Evolutionary conservation across 2,888 invertebrate species (phyloP).

Genomic region (Caenorhabditis becei): DNA sequence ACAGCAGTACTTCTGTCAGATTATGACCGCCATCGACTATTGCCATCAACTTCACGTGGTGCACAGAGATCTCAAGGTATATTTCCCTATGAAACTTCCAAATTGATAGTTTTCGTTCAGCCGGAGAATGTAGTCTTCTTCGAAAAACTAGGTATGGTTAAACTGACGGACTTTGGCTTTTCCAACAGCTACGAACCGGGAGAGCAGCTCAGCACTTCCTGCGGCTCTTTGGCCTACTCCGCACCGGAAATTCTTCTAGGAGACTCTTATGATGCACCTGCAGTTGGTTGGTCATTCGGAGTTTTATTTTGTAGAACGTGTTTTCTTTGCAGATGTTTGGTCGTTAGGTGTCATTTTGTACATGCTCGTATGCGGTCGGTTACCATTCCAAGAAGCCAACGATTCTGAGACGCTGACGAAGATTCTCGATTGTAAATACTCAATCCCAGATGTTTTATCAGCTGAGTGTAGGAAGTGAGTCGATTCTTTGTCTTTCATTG

Average conservation of each 20-base stretch:
- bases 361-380: slow-evolving; percentile 97
- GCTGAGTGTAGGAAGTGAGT: slow-evolving; percentile 88
- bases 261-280: slow-evolving; percentile 98
- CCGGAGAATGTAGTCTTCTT: slow-evolving; percentile 99
- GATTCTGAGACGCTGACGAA: slow-evolving; percentile 99
- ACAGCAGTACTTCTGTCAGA: slow-evolving; percentile 93
- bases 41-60: slow-evolving; percentile 94
- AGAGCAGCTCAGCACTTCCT: slow-evolving; percentile 96
- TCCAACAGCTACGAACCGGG: slow-evolving; percentile 94
- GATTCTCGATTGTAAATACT: slow-evolving; percentile 99
- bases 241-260: slow-evolving; percentile 98
- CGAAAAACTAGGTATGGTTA: slow-evolving; percentile 95
- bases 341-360: slow-evolving; percentile 97
- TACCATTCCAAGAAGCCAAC: slow-evolving; percentile 99
- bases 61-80: slow-evolving; percentile 91
- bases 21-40: slow-evolving; percentile 96
- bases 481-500: not conserved
- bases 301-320: not conserved
- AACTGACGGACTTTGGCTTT: slow-evolving; percentile 98
- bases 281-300: slow-evolving; percentile 88
- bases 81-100: not conserved
- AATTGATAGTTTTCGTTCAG: slow-evolving; percentile 76
- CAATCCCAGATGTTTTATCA: slow-evolving; percentile 92
- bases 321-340: slow-evolving; percentile 89
- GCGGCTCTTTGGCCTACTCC: slow-evolving; percentile 98